A percentile compares a stretch with the other conserved stretches of the same genome.
Evolutionary conservation across 1,140 invertebrate genomes (phyloP).

Genomic region (Stegodyphus mimosarum): DNA sequence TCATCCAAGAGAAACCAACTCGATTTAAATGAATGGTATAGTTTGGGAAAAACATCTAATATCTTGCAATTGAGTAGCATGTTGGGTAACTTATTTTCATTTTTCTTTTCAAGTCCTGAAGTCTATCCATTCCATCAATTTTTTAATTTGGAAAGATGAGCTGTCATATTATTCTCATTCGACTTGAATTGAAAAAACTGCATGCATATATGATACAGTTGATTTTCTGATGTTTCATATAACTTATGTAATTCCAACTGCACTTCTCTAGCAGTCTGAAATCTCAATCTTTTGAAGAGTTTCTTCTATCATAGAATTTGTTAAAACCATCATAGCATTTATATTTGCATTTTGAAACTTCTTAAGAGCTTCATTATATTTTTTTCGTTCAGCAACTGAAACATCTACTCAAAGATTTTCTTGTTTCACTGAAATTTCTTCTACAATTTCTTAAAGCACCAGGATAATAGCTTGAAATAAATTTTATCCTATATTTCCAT

Average conservation of each 20-base stretch:
- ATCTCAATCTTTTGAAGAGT: not conserved
- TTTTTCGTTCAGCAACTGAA: not conserved
- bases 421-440: not conserved
- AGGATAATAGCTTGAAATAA: conserved; percentile 8
- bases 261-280: not conserved
- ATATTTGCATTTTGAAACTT: conserved; percentile 4
- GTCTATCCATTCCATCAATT: not conserved
- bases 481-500: conserved; percentile 24
- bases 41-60: not conserved
- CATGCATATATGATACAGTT: conserved; percentile 16
- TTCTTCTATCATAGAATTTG: conserved; percentile 6
- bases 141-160: not conserved
- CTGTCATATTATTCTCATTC: not conserved
- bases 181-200: conserved; percentile 26
- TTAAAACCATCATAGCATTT: conserved; percentile 2
- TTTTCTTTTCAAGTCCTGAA: not conserved
- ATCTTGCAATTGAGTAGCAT: not conserved
- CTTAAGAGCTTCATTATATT: conserved; percentile 5
- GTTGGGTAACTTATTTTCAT: not conserved
- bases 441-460: conserved; percentile 12
- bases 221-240: conserved; percentile 32
- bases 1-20: conserved; percentile 27
- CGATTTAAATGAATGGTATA: conserved; percentile 3
- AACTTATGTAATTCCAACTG: not conserved
- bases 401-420: not conserved